phyloP scores from a whole-genome alignment of 2,113 vertebrate species.

The Etheostoma cragini region DNA sequence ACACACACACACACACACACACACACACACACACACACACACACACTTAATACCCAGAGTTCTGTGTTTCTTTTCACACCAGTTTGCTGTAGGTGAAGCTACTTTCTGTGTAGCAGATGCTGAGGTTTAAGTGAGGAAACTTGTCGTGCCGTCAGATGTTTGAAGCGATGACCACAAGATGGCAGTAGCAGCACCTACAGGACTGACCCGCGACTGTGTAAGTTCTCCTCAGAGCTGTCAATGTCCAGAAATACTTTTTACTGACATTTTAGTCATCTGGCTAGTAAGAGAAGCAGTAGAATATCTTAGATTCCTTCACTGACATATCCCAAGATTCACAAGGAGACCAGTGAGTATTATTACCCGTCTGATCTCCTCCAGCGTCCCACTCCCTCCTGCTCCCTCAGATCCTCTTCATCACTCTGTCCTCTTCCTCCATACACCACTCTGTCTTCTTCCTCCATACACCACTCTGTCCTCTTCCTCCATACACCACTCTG shows the following conservation, averaged over 20 bases:
- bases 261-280: neutral
- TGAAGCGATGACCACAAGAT: conserved; percentile 36
- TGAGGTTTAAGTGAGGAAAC: neutral
- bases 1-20: too few relatives aligned
- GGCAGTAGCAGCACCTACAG: conserved; percentile 47
- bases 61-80: neutral
- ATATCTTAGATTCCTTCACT: neutral
- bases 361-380: too few relatives aligned
- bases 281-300: neutral
- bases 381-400: too few relatives aligned
- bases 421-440: too few relatives aligned
- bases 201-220: neutral
- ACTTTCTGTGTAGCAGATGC: neutral
- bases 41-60: neutral
- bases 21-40: too few relatives aligned
- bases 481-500: too few relatives aligned
- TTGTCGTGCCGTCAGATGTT: neutral
- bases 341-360: neutral
- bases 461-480: too few relatives aligned
- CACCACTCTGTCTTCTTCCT: too few relatives aligned
- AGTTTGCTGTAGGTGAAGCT: neutral
- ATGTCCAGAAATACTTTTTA: neutral
- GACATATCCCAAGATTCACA: neutral
- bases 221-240: neutral
- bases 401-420: too few relatives aligned